Evolutionary conservation across 2,888 invertebrate species (phyloP).

Genomic region (Pachliopta kotzebuea): DNA sequence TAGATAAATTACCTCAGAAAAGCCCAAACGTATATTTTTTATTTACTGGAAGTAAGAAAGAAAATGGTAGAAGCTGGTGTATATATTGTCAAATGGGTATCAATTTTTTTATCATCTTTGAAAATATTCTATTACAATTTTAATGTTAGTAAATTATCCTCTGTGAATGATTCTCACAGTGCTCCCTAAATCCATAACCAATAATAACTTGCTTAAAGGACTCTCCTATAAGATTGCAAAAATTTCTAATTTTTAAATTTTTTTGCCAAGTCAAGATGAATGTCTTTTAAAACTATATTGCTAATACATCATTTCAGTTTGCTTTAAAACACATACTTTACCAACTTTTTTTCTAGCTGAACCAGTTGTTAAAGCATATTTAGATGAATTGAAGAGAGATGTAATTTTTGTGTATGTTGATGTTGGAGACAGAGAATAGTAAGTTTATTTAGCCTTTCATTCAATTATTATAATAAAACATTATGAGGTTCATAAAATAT

Average conservation of each 20-base stretch:
- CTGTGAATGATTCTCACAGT: too few relatives aligned
- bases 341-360: constrained; percentile 81
- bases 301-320: too few relatives aligned
- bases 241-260: too few relatives aligned
- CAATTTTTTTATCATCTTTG: neutral
- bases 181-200: too few relatives aligned
- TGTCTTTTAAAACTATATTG: too few relatives aligned
- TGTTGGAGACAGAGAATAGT: constrained; percentile 89
- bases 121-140: neutral
- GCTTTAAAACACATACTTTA: too few relatives aligned
- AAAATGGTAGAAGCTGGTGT: constrained; percentile 91
- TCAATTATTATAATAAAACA: neutral
- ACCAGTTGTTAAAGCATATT: constrained; percentile 85
- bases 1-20: constrained; percentile 46
- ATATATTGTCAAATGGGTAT: constrained; percentile 65
- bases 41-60: constrained; percentile 67
- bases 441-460: constrained; percentile 55
- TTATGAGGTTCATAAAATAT: too few relatives aligned
- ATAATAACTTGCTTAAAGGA: too few relatives aligned
- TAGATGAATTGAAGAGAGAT: constrained; percentile 81
- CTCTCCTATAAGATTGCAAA: too few relatives aligned
- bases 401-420: constrained; percentile 87
- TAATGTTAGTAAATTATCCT: neutral
- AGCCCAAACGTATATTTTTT: constrained; percentile 64
- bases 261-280: too few relatives aligned